Conservation (phyloP, 1,140 invertebrate genomes). For the Cherax quadricarinatus region DNA sequence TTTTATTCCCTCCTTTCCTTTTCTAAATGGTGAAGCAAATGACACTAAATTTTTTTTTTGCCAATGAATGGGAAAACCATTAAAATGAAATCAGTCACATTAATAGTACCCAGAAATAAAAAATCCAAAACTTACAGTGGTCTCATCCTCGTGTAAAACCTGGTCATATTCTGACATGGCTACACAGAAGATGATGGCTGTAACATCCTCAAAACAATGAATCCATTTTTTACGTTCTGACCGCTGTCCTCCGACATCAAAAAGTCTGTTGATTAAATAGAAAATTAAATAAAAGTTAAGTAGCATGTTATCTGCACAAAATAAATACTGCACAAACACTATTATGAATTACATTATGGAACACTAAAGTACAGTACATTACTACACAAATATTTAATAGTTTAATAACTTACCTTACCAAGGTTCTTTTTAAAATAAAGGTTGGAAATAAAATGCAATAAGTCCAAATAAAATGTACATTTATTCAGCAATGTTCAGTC, state of each 20-base stretch:
- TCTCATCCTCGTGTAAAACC: conserved; percentile 96
- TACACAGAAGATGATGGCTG: conserved; percentile 99
- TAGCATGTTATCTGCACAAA: background rate
- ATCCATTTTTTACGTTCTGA: conserved; percentile 99
- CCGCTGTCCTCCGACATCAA: conserved; percentile 98
- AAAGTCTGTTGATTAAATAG: conserved; percentile 84
- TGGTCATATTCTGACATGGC: conserved; percentile 99
- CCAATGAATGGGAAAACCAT: no score
- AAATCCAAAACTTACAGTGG: conserved; percentile 83
- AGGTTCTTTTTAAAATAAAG: background rate
- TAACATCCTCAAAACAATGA: conserved; percentile 99
- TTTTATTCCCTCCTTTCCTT: no score
- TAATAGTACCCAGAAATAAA: background rate
- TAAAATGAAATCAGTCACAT: no score
- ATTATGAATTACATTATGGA: conserved; percentile 1
- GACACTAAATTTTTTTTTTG: no score
- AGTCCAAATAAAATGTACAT: conserved; percentile 65
- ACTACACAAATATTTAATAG: background rate
- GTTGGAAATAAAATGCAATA: conserved; percentile 39
- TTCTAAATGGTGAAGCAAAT: no score
- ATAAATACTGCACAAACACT: background rate
- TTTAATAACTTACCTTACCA: conserved; percentile 31
- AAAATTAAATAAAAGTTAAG: background rate
- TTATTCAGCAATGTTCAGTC: conserved; percentile 68
- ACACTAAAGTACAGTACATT: background rate